Evolutionary conservation across 2,888 invertebrate genomes (phyloP).

Genomic region (Harpagoxenus sublaevis): DNA sequence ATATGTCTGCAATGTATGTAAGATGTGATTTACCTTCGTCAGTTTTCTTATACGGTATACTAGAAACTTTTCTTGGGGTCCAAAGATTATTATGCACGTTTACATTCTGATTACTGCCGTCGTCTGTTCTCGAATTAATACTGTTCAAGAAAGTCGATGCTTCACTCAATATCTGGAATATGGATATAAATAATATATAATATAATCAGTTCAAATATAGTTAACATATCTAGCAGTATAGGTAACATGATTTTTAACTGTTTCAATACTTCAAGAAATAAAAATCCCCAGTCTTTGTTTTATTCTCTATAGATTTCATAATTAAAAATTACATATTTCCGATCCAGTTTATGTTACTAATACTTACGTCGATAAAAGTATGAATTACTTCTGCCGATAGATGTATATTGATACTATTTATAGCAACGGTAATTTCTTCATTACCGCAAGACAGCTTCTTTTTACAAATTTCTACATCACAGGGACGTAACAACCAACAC

Average conservation of each 20-base stretch:
- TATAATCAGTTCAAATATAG: background rate
- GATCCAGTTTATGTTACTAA: background rate
- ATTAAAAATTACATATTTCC: background rate
- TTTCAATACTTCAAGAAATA: background rate
- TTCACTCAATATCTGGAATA: slow-evolving; percentile 87
- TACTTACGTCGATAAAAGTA: slow-evolving; percentile 88
- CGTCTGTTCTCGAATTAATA: slow-evolving; percentile 84
- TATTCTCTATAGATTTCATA: background rate
- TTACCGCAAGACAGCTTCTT: slow-evolving; percentile 90
- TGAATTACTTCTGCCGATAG: slow-evolving; percentile 92
- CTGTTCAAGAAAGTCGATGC: slow-evolving; percentile 86
- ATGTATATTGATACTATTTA: slow-evolving; percentile 91
- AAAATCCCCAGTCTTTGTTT: background rate
- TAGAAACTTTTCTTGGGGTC: slow-evolving; percentile 90
- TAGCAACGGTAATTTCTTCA: slow-evolving; percentile 89
- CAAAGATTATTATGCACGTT: slow-evolving; percentile 89
- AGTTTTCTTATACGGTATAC: slow-evolving; percentile 79
- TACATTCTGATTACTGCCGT: slow-evolving; percentile 66
- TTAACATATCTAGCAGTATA: background rate
- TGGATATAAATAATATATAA: slow-evolving; percentile 7
- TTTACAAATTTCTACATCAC: slow-evolving; percentile 91
- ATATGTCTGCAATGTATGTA: background rate
- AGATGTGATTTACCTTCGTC: slow-evolving; percentile 64
- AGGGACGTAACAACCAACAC: slow-evolving; percentile 89
- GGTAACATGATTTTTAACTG: background rate